phyloP scores from a whole-genome alignment of 2,797 vertebrate genomes.

The Malacoctenus gilli region DNA sequence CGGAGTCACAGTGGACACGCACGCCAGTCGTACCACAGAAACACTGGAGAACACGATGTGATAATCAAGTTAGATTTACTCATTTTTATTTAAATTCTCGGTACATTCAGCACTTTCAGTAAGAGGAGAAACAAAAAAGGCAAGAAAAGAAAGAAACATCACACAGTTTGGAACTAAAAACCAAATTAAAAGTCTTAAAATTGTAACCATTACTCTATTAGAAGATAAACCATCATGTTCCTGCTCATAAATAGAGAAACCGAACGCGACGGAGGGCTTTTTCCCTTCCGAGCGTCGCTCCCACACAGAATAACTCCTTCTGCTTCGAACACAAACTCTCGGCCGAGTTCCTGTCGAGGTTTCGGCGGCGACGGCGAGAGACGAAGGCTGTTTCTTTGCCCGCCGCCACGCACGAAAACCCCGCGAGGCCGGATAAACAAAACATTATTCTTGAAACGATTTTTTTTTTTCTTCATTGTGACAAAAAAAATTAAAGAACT shows the following conservation, averaged over 20 bases:
- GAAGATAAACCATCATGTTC: conserved; percentile 52
- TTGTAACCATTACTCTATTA: conserved; percentile 63
- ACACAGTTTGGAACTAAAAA: conserved; percentile 68
- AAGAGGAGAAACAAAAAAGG: conserved; percentile 58
- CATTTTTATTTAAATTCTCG: conserved; percentile 73
- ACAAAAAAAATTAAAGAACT: conserved; percentile 32
- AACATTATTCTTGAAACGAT: too few relatives aligned
- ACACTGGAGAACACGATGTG: background rate
- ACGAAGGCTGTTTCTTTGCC: too few relatives aligned
- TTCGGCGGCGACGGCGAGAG: too few relatives aligned
- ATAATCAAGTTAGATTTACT: conserved; percentile 75
- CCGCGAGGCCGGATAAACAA: too few relatives aligned
- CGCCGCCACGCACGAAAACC: too few relatives aligned
- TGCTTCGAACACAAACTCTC: too few relatives aligned
- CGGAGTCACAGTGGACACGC: too few relatives aligned
- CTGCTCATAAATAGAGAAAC: conserved; percentile 59
- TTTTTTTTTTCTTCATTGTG: too few relatives aligned
- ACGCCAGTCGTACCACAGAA: too few relatives aligned
- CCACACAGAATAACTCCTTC: too few relatives aligned
- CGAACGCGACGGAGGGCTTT: conserved; percentile 31
- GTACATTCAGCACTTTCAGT: conserved; percentile 83
- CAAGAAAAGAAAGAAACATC: conserved; percentile 43
- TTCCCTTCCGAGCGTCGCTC: too few relatives aligned
- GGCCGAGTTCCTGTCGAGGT: too few relatives aligned
- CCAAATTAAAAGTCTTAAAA: conserved; percentile 79